These are phyloP conservation scores for Miltochrista miniata DNA, from an alignment of 2,888 invertebrate species.

Conservation along the genomic window DNA sequence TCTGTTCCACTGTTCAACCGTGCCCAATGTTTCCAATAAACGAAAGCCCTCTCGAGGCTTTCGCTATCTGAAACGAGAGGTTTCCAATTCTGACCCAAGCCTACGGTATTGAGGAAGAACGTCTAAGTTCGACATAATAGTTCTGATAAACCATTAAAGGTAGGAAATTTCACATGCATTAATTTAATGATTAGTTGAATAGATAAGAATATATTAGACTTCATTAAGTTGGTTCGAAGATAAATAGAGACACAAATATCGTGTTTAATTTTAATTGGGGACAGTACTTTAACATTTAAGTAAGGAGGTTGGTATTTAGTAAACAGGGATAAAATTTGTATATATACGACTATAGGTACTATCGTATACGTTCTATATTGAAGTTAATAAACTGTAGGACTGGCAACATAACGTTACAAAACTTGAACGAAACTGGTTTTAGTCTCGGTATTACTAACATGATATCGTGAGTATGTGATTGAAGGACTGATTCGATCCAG, in stretches of 20 bases:
- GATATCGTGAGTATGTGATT: slow-evolving; percentile 19
- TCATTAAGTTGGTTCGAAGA: slow-evolving; percentile 26
- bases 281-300: slow-evolving; percentile 4
- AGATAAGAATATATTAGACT: slow-evolving; percentile 22
- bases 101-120: slow-evolving; percentile 62
- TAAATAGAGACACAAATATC: slow-evolving; percentile 8
- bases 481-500: slow-evolving; percentile 31
- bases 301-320: slow-evolving; percentile 7
- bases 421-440: slow-evolving; percentile 25
- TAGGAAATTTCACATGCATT: slow-evolving; percentile 55
- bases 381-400: slow-evolving; percentile 16
- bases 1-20: slow-evolving; percentile 69
- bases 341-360: too few relatives aligned
- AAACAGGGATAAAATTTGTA: too few relatives aligned
- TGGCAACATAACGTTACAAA: slow-evolving; percentile 28
- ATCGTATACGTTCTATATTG: neutral
- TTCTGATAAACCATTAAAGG: slow-evolving; percentile 52
- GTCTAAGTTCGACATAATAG: slow-evolving; percentile 50
- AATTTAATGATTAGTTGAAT: slow-evolving; percentile 32
- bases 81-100: slow-evolving; percentile 80
- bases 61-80: slow-evolving; percentile 82
- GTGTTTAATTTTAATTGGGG: slow-evolving; percentile 16
- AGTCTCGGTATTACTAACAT: slow-evolving; percentile 30
- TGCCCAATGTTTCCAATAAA: slow-evolving; percentile 69
- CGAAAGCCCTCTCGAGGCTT: slow-evolving; percentile 75